Evolutionary conservation across 2,888 invertebrate species (phyloP).

Genomic region (Epinotia brunnichana): DNA sequence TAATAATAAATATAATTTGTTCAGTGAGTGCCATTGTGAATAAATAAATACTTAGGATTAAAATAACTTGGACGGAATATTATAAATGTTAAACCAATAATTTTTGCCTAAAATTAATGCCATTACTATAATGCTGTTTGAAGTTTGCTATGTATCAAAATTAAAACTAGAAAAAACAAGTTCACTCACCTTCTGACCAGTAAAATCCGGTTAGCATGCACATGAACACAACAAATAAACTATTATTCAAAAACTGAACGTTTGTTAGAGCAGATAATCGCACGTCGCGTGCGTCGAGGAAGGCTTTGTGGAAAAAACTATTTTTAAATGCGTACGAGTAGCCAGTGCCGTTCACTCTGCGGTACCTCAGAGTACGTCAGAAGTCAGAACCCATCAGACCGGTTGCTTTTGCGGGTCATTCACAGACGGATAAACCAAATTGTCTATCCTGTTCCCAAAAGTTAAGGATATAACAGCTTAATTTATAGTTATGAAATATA

Average conservation of each 20-base stretch:
- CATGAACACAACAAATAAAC: constrained; percentile 24
- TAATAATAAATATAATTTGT: neutral
- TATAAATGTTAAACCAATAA: too few relatives aligned
- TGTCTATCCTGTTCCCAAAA: neutral
- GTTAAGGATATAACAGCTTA: neutral
- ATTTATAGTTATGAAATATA: neutral
- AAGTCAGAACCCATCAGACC: constrained; percentile 21
- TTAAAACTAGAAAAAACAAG: neutral
- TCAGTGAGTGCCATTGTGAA: neutral
- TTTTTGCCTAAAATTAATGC: too few relatives aligned
- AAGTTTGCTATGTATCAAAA: too few relatives aligned
- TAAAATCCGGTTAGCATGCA: constrained; percentile 20
- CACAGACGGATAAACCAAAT: neutral
- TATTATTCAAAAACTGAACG: constrained; percentile 18
- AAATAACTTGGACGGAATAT: too few relatives aligned
- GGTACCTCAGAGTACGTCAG: neutral
- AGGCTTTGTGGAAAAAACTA: constrained; percentile 53
- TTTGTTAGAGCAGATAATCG: constrained; percentile 12
- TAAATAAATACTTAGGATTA: too few relatives aligned
- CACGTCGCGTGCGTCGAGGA: constrained; percentile 50
- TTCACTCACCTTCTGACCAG: constrained; percentile 22
- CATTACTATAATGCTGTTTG: too few relatives aligned
- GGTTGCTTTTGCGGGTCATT: constrained; percentile 12
- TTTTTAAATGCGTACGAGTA: constrained; percentile 43
- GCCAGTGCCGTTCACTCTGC: constrained; percentile 49